These are phyloP conservation scores for Ophioninae sp. DNA, from an alignment of 2,888 invertebrate species.

Conservation along the genomic window DNA sequence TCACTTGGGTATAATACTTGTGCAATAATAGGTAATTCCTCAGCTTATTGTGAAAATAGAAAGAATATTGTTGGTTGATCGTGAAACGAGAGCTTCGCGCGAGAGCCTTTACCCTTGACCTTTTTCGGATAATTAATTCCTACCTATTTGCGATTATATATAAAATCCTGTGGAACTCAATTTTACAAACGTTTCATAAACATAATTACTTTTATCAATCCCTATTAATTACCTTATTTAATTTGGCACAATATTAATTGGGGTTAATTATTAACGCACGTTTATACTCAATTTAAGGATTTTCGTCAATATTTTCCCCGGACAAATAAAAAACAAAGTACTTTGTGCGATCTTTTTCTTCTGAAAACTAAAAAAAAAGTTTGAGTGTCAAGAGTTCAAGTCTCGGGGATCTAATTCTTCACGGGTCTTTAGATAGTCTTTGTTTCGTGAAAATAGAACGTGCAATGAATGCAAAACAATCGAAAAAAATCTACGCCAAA, in stretches of 20 bases:
- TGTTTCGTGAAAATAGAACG: conserved; percentile 37
- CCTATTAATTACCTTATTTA: too few species aligned
- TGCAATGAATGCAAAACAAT: conserved; percentile 11
- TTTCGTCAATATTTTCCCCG: conserved; percentile 5
- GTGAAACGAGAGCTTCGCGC: background rate
- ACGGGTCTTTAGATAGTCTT: background rate
- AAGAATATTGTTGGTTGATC: conserved; percentile 28
- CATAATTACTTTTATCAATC: too few species aligned
- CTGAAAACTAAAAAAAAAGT: conserved; percentile 1
- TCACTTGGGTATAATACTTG: background rate
- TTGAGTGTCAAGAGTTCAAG: conserved; percentile 7
- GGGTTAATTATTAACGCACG: too few species aligned
- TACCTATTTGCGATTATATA: background rate
- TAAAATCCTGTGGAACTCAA: too few species aligned
- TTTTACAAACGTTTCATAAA: too few species aligned
- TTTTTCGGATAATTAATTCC: conserved; percentile 62
- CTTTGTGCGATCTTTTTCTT: background rate
- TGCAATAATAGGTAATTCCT: conserved; percentile 19
- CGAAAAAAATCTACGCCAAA: conserved; percentile 14
- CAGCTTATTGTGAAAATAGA: conserved; percentile 16
- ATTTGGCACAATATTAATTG: too few species aligned
- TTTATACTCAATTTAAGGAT: too few species aligned
- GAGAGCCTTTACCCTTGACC: conserved; percentile 40
- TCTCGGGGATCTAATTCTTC: conserved; percentile 2
- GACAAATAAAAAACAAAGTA: background rate